Percentiles rank a stretch among this genome's conserved stretches.
Evolutionary conservation across 2,113 vertebrate genomes (phyloP).

Genomic region (Gorilla gorilla): DNA sequence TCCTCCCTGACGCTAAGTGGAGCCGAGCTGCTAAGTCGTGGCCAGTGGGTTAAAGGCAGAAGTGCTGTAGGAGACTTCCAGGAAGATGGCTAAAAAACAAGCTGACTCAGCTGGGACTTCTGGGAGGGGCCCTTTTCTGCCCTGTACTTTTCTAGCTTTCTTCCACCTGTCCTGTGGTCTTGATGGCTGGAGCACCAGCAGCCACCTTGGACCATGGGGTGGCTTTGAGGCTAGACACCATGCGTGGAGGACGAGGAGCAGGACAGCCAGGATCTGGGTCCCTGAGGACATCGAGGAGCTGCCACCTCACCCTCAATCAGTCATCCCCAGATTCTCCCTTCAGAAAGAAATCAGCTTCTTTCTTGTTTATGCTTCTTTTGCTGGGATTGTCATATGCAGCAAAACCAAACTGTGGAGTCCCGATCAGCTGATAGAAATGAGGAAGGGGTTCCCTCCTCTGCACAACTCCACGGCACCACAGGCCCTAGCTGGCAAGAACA

Average conservation of each 20-base stretch:
- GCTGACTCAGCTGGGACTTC: not conserved
- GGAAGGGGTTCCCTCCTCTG: too few species aligned
- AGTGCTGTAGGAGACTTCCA: not conserved
- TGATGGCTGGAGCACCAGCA: not conserved
- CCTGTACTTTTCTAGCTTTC: not conserved
- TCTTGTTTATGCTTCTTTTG: not conserved
- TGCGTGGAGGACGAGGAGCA: not conserved
- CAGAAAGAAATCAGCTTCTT: not conserved
- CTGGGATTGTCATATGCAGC: not conserved
- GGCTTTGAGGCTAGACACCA: not conserved
- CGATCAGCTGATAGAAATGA: too few species aligned
- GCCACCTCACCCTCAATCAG: accelerated
- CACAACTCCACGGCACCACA: too few species aligned
- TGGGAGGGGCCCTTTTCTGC: not conserved
- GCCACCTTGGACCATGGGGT: not conserved
- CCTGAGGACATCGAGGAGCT: not conserved
- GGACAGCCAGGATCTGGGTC: not conserved
- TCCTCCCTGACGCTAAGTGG: not conserved
- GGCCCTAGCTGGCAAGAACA: too few species aligned
- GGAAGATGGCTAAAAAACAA: not conserved
- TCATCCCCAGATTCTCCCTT: too few species aligned
- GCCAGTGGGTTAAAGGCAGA: not conserved
- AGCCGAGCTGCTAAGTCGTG: not conserved
- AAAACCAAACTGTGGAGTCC: not conserved
- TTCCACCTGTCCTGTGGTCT: not conserved